phyloP scores from a whole-genome alignment of 2,797 vertebrate genomes.

The Halcyon leucocephala region DNA sequence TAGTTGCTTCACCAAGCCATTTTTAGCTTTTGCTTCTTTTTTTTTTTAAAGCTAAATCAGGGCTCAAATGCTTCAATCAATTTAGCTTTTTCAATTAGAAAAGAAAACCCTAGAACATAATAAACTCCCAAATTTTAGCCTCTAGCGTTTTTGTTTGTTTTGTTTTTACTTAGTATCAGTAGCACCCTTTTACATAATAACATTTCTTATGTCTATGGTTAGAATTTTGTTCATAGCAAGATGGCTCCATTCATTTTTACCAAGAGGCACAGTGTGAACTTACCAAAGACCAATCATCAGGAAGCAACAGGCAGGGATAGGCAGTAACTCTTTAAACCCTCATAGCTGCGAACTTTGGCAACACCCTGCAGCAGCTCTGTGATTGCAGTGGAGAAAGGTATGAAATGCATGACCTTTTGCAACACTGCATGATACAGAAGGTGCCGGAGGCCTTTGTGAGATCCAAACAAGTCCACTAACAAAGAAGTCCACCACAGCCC shows the following conservation, averaged over 20 bases:
- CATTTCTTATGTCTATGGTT: background rate
- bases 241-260: background rate
- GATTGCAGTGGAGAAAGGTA: background rate
- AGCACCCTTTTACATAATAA: constrained; percentile 31
- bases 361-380: background rate
- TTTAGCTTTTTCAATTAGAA: constrained; percentile 75
- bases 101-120: constrained; percentile 58
- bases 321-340: background rate
- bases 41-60: constrained; percentile 80
- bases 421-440: background rate
- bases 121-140: constrained; percentile 32
- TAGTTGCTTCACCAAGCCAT: constrained; percentile 73
- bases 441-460: background rate
- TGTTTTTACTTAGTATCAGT: background rate
- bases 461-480: background rate
- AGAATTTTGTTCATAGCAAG: background rate
- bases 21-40: constrained; percentile 82
- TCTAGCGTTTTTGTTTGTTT: background rate
- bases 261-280: background rate
- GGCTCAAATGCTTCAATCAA: constrained; percentile 78
- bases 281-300: background rate
- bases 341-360: background rate
- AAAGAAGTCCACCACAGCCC: background rate
- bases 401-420: background rate
- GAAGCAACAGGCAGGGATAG: fast-evolving